Conservation (phyloP, 2,888 invertebrate genomes). For the Xiphydria camelus region DNA sequence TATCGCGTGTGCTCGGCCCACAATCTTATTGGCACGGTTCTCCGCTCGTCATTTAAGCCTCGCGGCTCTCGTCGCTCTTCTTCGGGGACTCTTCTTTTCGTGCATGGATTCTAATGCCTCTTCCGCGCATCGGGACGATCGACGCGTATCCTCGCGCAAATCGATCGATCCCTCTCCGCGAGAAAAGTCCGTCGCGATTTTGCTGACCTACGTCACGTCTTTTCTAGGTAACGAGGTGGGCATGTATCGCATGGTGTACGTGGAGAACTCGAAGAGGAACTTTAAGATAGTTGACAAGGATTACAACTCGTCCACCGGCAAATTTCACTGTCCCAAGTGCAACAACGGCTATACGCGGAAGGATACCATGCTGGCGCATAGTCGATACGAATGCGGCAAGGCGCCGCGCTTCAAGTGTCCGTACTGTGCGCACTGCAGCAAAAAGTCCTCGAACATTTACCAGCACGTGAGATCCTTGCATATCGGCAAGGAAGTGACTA, state of each 20-base stretch:
- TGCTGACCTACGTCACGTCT: constrained; percentile 31
- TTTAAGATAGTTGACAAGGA: too few relatives aligned
- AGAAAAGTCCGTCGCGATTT: too few relatives aligned
- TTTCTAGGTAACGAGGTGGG: constrained; percentile 43
- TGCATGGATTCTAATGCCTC: too few relatives aligned
- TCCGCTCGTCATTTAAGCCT: too few relatives aligned
- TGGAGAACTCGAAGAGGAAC: constrained; percentile 33
- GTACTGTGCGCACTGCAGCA: constrained; percentile 47
- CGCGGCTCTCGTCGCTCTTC: too few relatives aligned
- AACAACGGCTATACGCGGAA: constrained; percentile 53
- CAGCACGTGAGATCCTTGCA: constrained; percentile 50
- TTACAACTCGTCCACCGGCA: constrained; percentile 44
- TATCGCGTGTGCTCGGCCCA: too few relatives aligned
- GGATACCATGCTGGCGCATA: constrained; percentile 54
- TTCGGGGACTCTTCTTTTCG: too few relatives aligned
- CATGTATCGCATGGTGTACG: too few relatives aligned
- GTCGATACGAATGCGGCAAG: constrained; percentile 55
- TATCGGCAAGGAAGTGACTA: constrained; percentile 40
- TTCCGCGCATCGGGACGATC: too few relatives aligned
- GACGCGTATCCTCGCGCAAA: too few relatives aligned
- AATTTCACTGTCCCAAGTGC: constrained; percentile 54
- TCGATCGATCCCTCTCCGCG: too few relatives aligned
- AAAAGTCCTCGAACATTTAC: constrained; percentile 50
- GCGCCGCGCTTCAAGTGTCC: constrained; percentile 54
- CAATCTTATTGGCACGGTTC: too few relatives aligned